These are phyloP conservation scores for Hypotaenidia philippensis DNA, from an alignment of 2,797 vertebrate species.

Conservation along the genomic window DNA sequence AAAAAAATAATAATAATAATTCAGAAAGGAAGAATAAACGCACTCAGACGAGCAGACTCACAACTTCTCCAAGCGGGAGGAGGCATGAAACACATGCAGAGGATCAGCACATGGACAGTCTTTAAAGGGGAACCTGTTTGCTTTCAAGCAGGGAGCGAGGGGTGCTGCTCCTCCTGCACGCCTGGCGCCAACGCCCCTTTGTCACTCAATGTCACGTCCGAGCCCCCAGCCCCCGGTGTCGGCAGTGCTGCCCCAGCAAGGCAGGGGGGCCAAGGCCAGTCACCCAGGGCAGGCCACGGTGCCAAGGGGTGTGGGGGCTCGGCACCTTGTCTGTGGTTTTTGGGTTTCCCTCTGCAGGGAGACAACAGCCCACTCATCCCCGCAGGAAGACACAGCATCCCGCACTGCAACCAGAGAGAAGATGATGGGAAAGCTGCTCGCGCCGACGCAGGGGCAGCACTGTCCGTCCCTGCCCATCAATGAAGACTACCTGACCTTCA, in stretches of 20 bases:
- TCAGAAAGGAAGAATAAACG: slow-evolving; percentile 86
- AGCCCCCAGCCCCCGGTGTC: background rate
- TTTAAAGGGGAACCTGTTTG: slow-evolving; percentile 91
- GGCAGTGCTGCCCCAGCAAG: background rate
- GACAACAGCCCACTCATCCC: background rate
- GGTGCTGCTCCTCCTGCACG: slow-evolving; percentile 31
- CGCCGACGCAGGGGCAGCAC: fast-evolving
- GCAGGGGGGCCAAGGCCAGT: background rate
- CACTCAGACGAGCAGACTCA: slow-evolving; percentile 91
- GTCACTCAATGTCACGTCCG: background rate
- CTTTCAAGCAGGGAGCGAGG: slow-evolving; percentile 53
- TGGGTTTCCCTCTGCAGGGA: slow-evolving; percentile 75
- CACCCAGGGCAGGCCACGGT: background rate
- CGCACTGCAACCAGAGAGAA: background rate
- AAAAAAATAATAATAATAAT: slow-evolving; percentile 79
- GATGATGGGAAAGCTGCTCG: background rate
- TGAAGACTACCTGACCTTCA: background rate
- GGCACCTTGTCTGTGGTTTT: slow-evolving; percentile 67
- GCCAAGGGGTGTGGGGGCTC: background rate
- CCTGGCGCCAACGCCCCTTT: background rate
- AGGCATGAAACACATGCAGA: slow-evolving; percentile 92
- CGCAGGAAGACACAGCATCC: background rate
- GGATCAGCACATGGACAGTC: slow-evolving; percentile 91
- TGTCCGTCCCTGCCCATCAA: background rate
- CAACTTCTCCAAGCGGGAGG: slow-evolving; percentile 89